A percentile compares a stretch with the other conserved stretches of the same genome.
These are phyloP conservation scores for Oxyruncus cristatus DNA, from an alignment of 2,113 vertebrate genomes.

Conservation along the genomic window DNA sequence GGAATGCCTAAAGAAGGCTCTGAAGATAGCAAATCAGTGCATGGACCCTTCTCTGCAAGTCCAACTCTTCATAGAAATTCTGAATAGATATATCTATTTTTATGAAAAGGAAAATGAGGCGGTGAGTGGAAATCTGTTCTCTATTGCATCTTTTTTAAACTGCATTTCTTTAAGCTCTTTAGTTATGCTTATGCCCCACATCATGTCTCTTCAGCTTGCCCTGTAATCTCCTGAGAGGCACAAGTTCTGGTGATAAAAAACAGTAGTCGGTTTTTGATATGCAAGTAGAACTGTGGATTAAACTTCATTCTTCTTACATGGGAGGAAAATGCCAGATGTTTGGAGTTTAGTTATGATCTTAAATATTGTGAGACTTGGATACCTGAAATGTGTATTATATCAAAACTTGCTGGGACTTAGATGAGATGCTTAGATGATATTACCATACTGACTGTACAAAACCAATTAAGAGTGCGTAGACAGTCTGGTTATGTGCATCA, in stretches of 20 bases:
- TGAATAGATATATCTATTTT: slow-evolving; percentile 98
- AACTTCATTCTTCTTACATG: neutral
- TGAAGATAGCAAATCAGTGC: slow-evolving; percentile 99
- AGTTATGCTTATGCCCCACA: neutral
- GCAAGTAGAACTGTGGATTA: neutral
- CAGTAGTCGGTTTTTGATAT: neutral
- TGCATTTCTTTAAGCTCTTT: neutral
- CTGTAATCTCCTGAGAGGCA: neutral
- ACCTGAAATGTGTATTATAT: neutral
- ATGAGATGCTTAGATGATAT: neutral
- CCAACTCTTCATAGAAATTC: slow-evolving; percentile 98
- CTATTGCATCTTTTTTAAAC: neutral
- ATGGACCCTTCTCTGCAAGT: slow-evolving; percentile 98
- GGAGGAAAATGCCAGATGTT: neutral
- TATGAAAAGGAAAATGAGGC: slow-evolving; percentile 98
- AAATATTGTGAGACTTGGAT: neutral
- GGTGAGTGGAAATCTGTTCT: slow-evolving; percentile 71
- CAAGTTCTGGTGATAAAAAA: neutral
- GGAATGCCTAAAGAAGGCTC: slow-evolving; percentile 97
- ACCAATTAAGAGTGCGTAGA: neutral
- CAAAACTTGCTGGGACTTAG: neutral
- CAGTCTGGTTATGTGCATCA: neutral
- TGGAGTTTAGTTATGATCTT: neutral
- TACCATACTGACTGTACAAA: neutral
- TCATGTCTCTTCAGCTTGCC: neutral